phyloP scores from a whole-genome alignment of 2,888 invertebrate species.

The Cantharis nigra region DNA sequence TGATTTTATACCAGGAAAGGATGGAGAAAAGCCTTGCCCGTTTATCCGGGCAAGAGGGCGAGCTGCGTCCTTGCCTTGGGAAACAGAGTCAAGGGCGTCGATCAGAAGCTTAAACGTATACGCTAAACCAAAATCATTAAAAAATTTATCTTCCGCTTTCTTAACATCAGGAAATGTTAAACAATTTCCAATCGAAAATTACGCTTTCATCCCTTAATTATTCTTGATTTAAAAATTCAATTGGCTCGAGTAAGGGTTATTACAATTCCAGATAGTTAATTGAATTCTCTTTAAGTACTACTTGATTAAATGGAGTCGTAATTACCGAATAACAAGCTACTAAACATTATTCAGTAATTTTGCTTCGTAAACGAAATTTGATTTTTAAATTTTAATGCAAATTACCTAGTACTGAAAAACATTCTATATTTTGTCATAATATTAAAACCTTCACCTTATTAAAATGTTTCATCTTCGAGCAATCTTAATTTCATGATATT shows the following conservation, averaged over 20 bases:
- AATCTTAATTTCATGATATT: not conserved
- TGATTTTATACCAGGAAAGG: slow-evolving; percentile 20
- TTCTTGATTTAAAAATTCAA: not conserved
- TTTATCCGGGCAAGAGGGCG: slow-evolving; percentile 36
- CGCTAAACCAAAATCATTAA: not conserved
- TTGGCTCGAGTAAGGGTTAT: not conserved
- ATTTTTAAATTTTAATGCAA: not conserved
- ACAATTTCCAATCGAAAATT: not conserved
- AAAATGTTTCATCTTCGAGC: not conserved
- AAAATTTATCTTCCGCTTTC: not conserved
- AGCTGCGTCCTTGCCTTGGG: slow-evolving; percentile 43
- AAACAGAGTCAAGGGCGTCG: slow-evolving; percentile 46
- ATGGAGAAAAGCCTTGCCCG: slow-evolving; percentile 34
- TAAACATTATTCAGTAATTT: not conserved
- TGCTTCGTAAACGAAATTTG: not conserved
- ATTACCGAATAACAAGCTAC: not conserved
- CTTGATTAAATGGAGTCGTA: not conserved
- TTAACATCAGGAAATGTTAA: not conserved
- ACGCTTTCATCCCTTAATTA: not conserved
- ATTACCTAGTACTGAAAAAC: not conserved
- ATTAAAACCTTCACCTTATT: not conserved
- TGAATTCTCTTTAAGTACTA: not conserved
- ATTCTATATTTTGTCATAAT: not conserved
- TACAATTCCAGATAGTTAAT: not conserved
- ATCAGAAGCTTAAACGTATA: slow-evolving; percentile 4